A percentile compares a stretch with the other conserved stretches of the same genome.
Conservation (phyloP, 1,140 invertebrate species). For the Macrosteles quadrilineatus region DNA sequence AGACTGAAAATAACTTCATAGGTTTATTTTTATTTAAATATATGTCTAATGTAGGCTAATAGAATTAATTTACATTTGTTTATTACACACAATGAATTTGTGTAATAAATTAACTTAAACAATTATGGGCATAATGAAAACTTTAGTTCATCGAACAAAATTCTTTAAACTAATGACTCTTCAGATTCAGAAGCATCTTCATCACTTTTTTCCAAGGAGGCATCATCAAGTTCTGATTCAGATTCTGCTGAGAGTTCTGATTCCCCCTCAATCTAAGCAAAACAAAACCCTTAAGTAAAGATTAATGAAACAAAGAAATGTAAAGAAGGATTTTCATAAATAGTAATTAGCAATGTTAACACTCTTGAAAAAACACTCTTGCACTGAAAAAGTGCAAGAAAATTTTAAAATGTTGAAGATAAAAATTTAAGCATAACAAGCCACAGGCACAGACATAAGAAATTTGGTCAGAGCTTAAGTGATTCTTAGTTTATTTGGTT, state of each 20-base stretch:
- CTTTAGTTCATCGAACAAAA: not conserved
- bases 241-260: conserved; percentile 2
- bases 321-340: not conserved
- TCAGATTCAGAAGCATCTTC: conserved; percentile 3
- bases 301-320: conserved; percentile 1
- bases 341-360: not conserved
- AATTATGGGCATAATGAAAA: not conserved
- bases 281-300: not conserved
- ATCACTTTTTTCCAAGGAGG: not conserved
- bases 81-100: not conserved
- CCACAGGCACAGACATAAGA: not conserved
- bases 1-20: conserved; percentile 12
- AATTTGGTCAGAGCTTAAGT: not conserved
- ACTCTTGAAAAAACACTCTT: not conserved
- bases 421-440: not conserved
- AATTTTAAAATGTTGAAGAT: conserved; percentile 2
- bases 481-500: not conserved
- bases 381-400: not conserved
- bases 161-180: not conserved
- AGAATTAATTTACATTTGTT: not conserved
- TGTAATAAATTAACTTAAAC: not conserved
- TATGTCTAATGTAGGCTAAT: not conserved
- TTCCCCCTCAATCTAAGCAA: not conserved
- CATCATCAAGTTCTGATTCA: not conserved
- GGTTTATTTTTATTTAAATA: too few species aligned